Evolutionary conservation across 1,140 invertebrate species (phyloP).

Genomic region (Ceratosolen solmsi): DNA sequence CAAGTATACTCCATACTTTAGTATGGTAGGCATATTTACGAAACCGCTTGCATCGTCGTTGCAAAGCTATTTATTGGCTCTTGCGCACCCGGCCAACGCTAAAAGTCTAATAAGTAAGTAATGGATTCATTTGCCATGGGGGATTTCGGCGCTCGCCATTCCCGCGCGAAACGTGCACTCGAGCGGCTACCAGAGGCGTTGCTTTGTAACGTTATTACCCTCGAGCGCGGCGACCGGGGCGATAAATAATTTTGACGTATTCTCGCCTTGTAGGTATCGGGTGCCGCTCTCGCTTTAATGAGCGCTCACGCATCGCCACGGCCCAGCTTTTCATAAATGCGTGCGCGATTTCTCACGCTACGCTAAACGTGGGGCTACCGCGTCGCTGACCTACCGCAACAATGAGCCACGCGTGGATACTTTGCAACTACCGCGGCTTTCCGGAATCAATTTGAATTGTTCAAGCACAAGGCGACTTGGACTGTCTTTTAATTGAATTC

Average conservation of each 20-base stretch:
- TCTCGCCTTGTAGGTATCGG: slow-evolving; percentile 6
- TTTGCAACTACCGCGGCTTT: too few species aligned
- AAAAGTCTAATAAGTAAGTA: too few species aligned
- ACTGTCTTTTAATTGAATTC: too few species aligned
- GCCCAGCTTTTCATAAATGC: too few species aligned
- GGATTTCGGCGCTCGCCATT: slow-evolving; percentile 7
- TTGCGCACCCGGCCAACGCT: not conserved
- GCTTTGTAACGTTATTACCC: slow-evolving; percentile 34
- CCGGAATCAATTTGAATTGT: too few species aligned
- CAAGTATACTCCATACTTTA: too few species aligned
- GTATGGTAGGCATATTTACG: too few species aligned
- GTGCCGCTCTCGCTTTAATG: slow-evolving; percentile 4
- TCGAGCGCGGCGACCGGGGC: not conserved
- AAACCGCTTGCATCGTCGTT: too few species aligned
- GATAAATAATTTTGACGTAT: slow-evolving; percentile 46
- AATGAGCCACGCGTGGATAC: not conserved
- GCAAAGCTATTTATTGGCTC: not conserved
- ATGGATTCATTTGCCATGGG: slow-evolving; percentile 9
- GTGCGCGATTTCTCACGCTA: slow-evolving; percentile 25
- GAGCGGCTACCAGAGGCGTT: not conserved
- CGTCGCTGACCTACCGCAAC: not conserved
- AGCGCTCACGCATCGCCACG: too few species aligned
- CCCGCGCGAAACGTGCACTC: not conserved
- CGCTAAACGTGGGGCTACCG: not conserved
- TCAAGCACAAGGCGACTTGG: too few species aligned